phyloP scores from a whole-genome alignment of 92 coral and sea anemone species.

The Porites divaricata region DNA sequence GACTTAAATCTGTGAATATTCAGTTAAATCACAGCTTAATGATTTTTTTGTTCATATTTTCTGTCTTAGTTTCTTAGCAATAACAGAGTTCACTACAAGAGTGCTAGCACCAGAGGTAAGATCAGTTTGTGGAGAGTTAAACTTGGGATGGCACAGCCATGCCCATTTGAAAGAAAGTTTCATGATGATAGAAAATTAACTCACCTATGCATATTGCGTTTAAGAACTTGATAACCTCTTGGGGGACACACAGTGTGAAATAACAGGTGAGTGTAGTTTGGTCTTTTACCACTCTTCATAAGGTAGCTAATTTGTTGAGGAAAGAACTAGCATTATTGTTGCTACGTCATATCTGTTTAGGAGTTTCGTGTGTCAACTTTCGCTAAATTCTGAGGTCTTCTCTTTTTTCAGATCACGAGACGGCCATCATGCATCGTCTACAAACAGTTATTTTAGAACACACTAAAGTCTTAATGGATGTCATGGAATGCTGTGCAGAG shows the following conservation, averaged over 20 bases:
- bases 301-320: not conserved
- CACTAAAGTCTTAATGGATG: conserved; percentile 82
- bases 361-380: not conserved
- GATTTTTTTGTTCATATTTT: not conserved
- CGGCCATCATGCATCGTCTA: conserved; percentile 95
- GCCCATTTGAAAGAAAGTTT: no score
- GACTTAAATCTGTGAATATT: no score
- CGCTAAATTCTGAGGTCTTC: not conserved
- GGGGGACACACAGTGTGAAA: conserved; percentile 98
- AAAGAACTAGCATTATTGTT: no score
- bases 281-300: not conserved
- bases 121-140: no score
- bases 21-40: no score
- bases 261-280: conserved; percentile 73
- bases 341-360: not conserved
- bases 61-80: conserved; percentile 82
- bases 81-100: conserved; percentile 95
- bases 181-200: no score
- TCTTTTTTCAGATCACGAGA: conserved; percentile 85
- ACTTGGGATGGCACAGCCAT: no score
- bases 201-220: not conserved
- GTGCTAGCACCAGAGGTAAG: conserved; percentile 94
- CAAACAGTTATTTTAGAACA: conserved; percentile 88
- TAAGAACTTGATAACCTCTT: conserved; percentile 89
- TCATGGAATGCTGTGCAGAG: conserved; percentile 97